Conservation (phyloP, 1,140 invertebrate genomes). For the Drosophila murphyi region DNA sequence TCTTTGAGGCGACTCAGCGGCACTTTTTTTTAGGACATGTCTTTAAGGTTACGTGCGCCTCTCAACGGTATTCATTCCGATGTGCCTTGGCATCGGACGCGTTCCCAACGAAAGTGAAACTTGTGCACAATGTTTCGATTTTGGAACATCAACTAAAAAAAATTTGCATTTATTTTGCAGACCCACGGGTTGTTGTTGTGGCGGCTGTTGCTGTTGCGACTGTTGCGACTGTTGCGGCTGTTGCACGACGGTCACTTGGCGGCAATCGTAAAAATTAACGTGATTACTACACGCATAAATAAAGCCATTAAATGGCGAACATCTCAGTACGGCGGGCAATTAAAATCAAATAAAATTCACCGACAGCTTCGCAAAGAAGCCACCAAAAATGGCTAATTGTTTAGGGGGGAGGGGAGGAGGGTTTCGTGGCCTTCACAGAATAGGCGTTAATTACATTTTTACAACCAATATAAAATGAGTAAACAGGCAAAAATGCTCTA, state of each 20-base stretch:
- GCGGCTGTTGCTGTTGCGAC: constrained; percentile 18
- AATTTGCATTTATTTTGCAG: constrained; percentile 76
- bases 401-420: not conserved
- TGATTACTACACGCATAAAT: constrained; percentile 80
- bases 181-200: constrained; percentile 32
- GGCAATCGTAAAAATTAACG: constrained; percentile 81
- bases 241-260: constrained; percentile 43
- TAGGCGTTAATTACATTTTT: constrained; percentile 16
- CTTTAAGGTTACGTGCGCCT: constrained; percentile 53
- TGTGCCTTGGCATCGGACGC: constrained; percentile 18
- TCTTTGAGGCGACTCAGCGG: not conserved
- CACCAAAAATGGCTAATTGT: constrained; percentile 14
- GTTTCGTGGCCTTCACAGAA: constrained; percentile 2
- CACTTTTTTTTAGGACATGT: constrained; percentile 29
- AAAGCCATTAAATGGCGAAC: constrained; percentile 78
- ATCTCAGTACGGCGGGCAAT: constrained; percentile 64
- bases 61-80: constrained; percentile 8
- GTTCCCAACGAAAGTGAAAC: constrained; percentile 74
- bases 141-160: constrained; percentile 50
- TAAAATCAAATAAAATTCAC: constrained; percentile 76
- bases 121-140: constrained; percentile 44
- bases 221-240: constrained; percentile 20
- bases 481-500: not conserved
- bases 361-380: constrained; percentile 24
- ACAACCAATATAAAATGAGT: not conserved